These are phyloP conservation scores for Scaptomyza parva DNA, from an alignment of 2,888 invertebrate species.

Conservation along the genomic window DNA sequence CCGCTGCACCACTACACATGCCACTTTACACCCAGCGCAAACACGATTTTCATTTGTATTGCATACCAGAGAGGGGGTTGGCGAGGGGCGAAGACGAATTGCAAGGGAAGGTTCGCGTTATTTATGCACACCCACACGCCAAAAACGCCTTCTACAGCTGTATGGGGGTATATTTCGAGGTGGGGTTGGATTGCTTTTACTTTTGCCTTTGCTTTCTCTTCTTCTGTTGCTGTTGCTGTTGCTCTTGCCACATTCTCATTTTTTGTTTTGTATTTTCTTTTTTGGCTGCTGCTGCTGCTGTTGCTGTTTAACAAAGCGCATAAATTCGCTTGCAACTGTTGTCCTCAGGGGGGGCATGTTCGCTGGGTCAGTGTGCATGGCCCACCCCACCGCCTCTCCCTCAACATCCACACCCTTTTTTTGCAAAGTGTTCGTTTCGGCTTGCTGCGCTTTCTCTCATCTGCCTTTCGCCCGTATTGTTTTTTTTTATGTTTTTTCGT, in stretches of 20 bases:
- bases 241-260: slow-evolving; percentile 55
- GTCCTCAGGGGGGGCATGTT: slow-evolving; percentile 71
- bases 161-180: neutral
- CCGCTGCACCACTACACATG: slow-evolving; percentile 72
- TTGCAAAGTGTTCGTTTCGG: slow-evolving; percentile 68
- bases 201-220: slow-evolving; percentile 28
- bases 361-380: slow-evolving; percentile 32
- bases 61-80: slow-evolving; percentile 40
- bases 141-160: slow-evolving; percentile 39
- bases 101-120: slow-evolving; percentile 46
- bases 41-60: slow-evolving; percentile 81
- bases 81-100: neutral
- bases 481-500: slow-evolving; percentile 50
- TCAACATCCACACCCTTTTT: neutral
- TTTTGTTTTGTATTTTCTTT: slow-evolving; percentile 38
- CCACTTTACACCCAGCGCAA: slow-evolving; percentile 78
- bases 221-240: slow-evolving; percentile 4
- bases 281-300: slow-evolving; percentile 50
- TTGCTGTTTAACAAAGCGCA: slow-evolving; percentile 82
- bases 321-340: slow-evolving; percentile 81
- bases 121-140: slow-evolving; percentile 72
- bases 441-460: slow-evolving; percentile 72
- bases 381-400: neutral
- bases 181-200: slow-evolving; percentile 62
- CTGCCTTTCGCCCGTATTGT: slow-evolving; percentile 79